Evolutionary conservation across 2,888 invertebrate species (phyloP), one percentile per base, ranked within the genome.

Genomic region (Netelia virgata): DNA sequence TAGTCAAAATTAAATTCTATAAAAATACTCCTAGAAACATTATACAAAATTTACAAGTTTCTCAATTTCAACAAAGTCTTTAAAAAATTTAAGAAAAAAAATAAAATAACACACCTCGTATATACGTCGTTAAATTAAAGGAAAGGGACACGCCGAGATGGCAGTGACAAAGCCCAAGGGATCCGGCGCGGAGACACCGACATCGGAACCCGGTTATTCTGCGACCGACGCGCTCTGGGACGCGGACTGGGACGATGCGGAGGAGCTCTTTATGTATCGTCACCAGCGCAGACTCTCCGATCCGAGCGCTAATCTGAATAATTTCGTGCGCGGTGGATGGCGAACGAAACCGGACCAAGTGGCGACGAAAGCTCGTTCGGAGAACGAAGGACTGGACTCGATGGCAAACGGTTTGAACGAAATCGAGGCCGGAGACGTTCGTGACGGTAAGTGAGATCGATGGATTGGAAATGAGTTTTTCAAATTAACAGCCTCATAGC

Each of bases 91-190:
- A n/a, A 5, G 3, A 0, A 6, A 36, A 36, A 1, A 36, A 36
- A 36, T 8, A 36, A 6, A 36, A 36, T 53, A n/a, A 53, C n/a
- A n/a, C 14, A 53, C n/a, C 53, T 53, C n/a, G 14, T 16, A 53
- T 3, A 3, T 47, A 47, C 14, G 11, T 47, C 47, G 47, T 14
- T 50, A 11, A 78, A 69, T 75, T 75, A 10, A 41, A 93, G 93
- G 93, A 16, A 99, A 98, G 94, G 98, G 98, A 0, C 98, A 98
- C 94, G 99, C 99, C 0, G 99, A 99, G 95, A 98, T 99, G 97
- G 99, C 99, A 0, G 98, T 98, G 69, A 97, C 97, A n/a, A 96
- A 98, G 91, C 97, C 98, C 36, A 97, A 97, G 93, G 97, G 97
- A 90, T 97, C 97, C 16, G 99, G 99, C 0, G 97, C 97, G 1